Evolutionary conservation across 2,797 vertebrate species (phyloP).

Genomic region (Adelosebastes latens): DNA sequence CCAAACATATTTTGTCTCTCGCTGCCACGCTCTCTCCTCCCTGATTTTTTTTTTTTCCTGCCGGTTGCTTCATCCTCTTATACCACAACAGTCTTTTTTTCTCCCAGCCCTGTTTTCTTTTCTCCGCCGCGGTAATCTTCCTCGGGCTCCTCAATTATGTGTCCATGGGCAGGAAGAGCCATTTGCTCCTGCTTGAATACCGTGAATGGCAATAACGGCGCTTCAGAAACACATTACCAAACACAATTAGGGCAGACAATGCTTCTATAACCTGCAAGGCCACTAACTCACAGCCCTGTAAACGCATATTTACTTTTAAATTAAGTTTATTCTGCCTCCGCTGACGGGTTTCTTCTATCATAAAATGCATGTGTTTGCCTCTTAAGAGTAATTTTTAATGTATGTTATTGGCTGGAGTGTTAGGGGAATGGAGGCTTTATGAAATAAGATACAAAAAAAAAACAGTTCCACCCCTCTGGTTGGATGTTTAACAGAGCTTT

Average conservation of each 20-base stretch:
- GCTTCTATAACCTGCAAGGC: constrained; percentile 68
- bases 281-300: constrained; percentile 61
- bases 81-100: constrained; percentile 25
- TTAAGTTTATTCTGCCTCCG: constrained; percentile 64
- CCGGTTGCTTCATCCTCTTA: constrained; percentile 46
- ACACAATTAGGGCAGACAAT: constrained; percentile 79
- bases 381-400: constrained; percentile 57
- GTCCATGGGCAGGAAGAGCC: constrained; percentile 68
- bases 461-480: constrained; percentile 62
- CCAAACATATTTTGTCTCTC: constrained; percentile 62
- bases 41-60: constrained; percentile 45
- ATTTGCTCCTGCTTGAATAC: constrained; percentile 80
- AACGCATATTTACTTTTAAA: constrained; percentile 78
- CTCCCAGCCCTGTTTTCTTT: constrained; percentile 53
- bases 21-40: constrained; percentile 22
- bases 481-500: constrained; percentile 58
- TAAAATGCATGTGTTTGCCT: constrained; percentile 59
- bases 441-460: constrained; percentile 49
- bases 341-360: constrained; percentile 43
- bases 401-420: constrained; percentile 68
- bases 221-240: constrained; percentile 81
- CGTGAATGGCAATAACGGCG: constrained; percentile 80
- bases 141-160: constrained; percentile 77
- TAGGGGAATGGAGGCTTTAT: constrained; percentile 41
- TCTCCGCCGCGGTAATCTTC: constrained; percentile 62